Evolutionary conservation across 2,113 vertebrate genomes (phyloP), one percentile per base, ranked within the genome.

Genomic region (Athene noctua): DNA sequence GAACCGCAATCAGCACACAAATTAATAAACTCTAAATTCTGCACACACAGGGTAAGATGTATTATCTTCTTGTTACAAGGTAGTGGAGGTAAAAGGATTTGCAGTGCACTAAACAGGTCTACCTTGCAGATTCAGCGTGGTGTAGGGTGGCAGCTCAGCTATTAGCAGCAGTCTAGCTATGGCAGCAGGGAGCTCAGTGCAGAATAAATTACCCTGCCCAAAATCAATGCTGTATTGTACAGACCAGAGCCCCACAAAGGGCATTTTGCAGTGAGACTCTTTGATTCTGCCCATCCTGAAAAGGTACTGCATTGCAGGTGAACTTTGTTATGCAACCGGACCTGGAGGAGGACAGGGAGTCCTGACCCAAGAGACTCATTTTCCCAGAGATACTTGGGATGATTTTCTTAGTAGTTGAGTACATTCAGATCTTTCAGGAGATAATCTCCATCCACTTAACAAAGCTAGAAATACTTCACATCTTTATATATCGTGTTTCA

Each of bases 1-100:
- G 42, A 66, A 26, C 17, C 26, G 23, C 46, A 57, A 30, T 40
- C 17, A 78, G 26, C n/a, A 34, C 17, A 7, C 21, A 44, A n/a
- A 20, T n/a, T 9, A 75, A 51, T 46, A 27, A 72, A 47, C 15
- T 46, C 9, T 4, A 26, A 44, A 13, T 73, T 88, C 42, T 44
- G 36, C 13, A 1, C 13, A 5, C 8, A 7, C 17, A 12, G 10
- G 18, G 15, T 32, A 47, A 40, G 2, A 2, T 75, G 6, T 16
- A 7, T 54, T 44, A 23, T 12, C 29, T 36, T 36, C 36, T 49
- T 13, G 0, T 47, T 55, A 49, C 25, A 32, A 66, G 81, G 58
- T 23, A 72, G 21, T 27, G 10, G 22, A 46, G 14, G 12, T 46
- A 34, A 32, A 62, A 52, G 47, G 5, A 30, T 42, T 25, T 30